Base-by-base conservation (phyloP, 2,888 invertebrate genomes). In the Tetheella fluctuosa region DNA sequence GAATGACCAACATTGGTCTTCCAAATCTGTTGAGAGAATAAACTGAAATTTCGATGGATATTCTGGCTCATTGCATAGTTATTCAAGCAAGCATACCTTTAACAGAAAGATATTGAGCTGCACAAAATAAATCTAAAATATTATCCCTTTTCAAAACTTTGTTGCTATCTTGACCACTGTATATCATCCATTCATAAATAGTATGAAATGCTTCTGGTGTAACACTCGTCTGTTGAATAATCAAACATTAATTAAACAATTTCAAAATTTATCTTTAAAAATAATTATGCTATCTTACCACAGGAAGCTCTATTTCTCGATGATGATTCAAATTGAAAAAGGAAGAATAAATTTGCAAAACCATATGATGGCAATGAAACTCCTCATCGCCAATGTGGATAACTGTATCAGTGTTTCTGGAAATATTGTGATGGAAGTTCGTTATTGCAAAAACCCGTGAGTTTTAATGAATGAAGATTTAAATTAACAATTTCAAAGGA, bases 101-200 rank as follows among this genome's bases (percentile, higher is more conserved):
- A 23, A 97, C 95, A 63, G 94, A 92, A 4, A 97, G 89, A 81
- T 94, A 96, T 67, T 95, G 95, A 0, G 97, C 95, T 0, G 96
- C 96, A 73, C 94, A 95, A 74, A 96, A 95, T 28, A 97, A 89
- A 74, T 96, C 96, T 57, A 97, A 84, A 54, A 97, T 94, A 65
- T 96, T 96, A 59, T 96, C 95, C 56, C 96, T 93, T 61, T 94
- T 94, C 0, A 97, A 84, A 2, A 95, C 87, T 59, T 95, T 95
- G 67, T 94, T 94, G 68, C 95, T 95, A 5, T 95, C 95, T 60
- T 90, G 92, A 8, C 94, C 95, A 25, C 90, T 86, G 62, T 93
- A 94, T 70, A 96, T 94, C 97, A 97, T 97, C 97, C 97, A 97
- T 70, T 96, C 95, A 84, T 97, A 97, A 59, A 96, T 95, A 64